Percentiles rank a stretch among this genome's conserved stretches.
phyloP scores from a whole-genome alignment of 2,797 vertebrate genomes.

The Gymnothorax javanicus region DNA sequence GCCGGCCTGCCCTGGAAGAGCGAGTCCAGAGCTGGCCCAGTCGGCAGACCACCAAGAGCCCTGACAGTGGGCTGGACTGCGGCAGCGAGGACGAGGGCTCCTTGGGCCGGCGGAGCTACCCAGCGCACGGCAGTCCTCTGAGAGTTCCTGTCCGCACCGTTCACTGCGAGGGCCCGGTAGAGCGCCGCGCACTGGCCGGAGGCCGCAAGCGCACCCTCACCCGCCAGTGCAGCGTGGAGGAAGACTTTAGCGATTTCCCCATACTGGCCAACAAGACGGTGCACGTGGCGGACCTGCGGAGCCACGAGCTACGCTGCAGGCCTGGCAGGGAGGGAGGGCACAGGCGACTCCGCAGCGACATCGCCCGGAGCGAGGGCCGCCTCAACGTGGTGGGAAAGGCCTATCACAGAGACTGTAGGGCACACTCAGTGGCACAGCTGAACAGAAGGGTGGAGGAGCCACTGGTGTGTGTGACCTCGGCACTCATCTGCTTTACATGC shows the following conservation, averaged over 20 bases:
- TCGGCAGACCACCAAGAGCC: conserved; percentile 84
- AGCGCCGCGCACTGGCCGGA: conserved; percentile 74
- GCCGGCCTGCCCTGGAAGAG: conserved; percentile 72
- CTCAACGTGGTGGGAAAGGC: conserved; percentile 81
- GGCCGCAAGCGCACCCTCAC: conserved; percentile 87
- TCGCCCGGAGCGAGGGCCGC: conserved; percentile 68
- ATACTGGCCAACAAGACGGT: conserved; percentile 57
- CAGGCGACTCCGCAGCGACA: conserved; percentile 68
- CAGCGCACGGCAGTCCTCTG: conserved; percentile 62
- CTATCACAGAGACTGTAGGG: conserved; percentile 80
- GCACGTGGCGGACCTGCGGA: conserved; percentile 69
- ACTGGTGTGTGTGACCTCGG: conserved; percentile 87
- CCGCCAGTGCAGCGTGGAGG: conserved; percentile 89
- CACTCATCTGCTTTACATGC: conserved; percentile 81
- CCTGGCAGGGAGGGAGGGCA: conserved; percentile 60
- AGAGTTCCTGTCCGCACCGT: conserved; percentile 67
- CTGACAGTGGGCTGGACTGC: conserved; percentile 93
- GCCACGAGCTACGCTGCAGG: conserved; percentile 62
- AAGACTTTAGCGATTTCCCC: conserved; percentile 79
- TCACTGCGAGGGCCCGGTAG: conserved; percentile 76
- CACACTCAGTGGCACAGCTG: conserved; percentile 76
- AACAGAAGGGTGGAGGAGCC: conserved; percentile 79
- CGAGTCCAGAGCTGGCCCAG: conserved; percentile 63
- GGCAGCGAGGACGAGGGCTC: conserved; percentile 91
- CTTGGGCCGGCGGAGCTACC: conserved; percentile 64